Evolutionary conservation across 2,797 vertebrate species (phyloP), one percentile per base, ranked within the genome.

Genomic region (Nyctibius grandis): DNA sequence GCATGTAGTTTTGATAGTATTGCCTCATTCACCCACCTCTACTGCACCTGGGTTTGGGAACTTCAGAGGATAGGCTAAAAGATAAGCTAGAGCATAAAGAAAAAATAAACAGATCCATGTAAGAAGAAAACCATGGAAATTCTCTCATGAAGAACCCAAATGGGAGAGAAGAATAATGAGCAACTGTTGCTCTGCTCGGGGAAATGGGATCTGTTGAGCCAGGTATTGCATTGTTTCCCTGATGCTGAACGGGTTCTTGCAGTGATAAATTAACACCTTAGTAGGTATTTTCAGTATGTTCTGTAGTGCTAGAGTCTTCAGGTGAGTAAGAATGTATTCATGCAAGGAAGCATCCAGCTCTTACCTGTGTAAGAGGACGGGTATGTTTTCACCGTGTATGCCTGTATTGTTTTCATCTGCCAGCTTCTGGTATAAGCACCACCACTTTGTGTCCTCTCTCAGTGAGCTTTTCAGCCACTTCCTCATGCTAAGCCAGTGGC

Each of bases 401-500:
- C 40, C 9, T 31, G 11, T 9, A 22, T 15, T 21, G 15, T 45
- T 60, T 14, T 26, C 40, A 34, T 16, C 9, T 60, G 45, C 69
- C 53, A 74, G 38, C 61, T 68, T 69, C 22, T 31, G 70, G 70
- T 29, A 26, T 16, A 34, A 84, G 12, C 23, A 38, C 65, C 23
- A 90, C 50, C 36, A 64, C 80, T 29, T 56, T 72, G 75, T 98
- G 98, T 36, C 98, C 98, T 79, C 96, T 98, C 3, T 93, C 95
- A 26, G 96, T 97, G 90, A 98, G 91, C 91, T 98, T 97, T 75
- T 98, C 95, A 31, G 94, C 97, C 6, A 98, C 83, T 8, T 96
- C 76, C 97, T 97, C 1, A 98, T 26, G 7, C 93, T 97, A 17
- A 98, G 64, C 98, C 98, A 98, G 23, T 98, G 98, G 74, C 98